These are phyloP conservation scores for Drosophila mulleri DNA, from an alignment of 2,888 invertebrate genomes.

Conservation along the genomic window DNA sequence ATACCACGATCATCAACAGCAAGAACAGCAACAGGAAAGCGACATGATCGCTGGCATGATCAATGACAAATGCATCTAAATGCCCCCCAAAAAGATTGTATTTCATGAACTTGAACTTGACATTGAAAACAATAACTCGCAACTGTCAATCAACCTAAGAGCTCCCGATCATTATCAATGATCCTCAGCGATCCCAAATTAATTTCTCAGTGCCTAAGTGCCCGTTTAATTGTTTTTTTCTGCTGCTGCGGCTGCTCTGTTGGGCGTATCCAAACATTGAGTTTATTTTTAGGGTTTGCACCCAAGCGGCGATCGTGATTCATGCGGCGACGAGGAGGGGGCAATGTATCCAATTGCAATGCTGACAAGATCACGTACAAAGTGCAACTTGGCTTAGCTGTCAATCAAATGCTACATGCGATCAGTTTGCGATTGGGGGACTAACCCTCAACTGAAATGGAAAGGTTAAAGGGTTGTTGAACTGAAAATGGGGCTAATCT, in stretches of 20 bases:
- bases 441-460: not conserved
- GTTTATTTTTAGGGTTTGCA: slow-evolving; percentile 67
- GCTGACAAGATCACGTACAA: slow-evolving; percentile 77
- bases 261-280: slow-evolving; percentile 34
- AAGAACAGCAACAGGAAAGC: slow-evolving; percentile 12
- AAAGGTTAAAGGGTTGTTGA: slow-evolving; percentile 52
- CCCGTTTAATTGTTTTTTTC: slow-evolving; percentile 63
- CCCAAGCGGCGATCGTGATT: slow-evolving; percentile 50
- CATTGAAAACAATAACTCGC: slow-evolving; percentile 54
- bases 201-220: slow-evolving; percentile 65
- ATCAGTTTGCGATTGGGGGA: slow-evolving; percentile 11
- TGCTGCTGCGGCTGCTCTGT: not conserved
- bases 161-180: slow-evolving; percentile 56
- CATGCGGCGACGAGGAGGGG: slow-evolving; percentile 20
- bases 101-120: slow-evolving; percentile 80
- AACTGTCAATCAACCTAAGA: slow-evolving; percentile 60
- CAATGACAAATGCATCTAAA: slow-evolving; percentile 47
- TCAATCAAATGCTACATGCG: slow-evolving; percentile 59
- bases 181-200: slow-evolving; percentile 55
- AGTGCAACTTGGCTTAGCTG: slow-evolving; percentile 66
- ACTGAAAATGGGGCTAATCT: slow-evolving; percentile 45
- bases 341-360: slow-evolving; percentile 74
- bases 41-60: slow-evolving; percentile 25
- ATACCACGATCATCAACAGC: slow-evolving; percentile 35
- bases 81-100: slow-evolving; percentile 54